A percentile compares a stretch with the other conserved stretches of the same genome.
These are phyloP conservation scores for Mythimna albipuncta DNA, from an alignment of 2,888 invertebrate genomes.

Conservation along the genomic window DNA sequence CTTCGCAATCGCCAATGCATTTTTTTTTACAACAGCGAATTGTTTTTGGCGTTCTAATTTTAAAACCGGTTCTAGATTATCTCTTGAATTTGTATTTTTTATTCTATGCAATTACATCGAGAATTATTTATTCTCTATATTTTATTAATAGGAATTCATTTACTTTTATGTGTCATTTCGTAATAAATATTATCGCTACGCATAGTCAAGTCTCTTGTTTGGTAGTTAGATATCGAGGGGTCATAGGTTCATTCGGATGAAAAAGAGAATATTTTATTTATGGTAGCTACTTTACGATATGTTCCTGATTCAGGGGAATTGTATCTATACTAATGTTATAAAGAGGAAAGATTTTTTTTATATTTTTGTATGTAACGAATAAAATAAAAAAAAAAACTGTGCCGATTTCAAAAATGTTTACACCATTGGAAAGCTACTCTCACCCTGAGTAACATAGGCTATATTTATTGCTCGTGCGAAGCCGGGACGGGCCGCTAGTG, in stretches of 20 bases:
- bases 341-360: too few species aligned
- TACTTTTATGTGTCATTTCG: constrained; percentile 3
- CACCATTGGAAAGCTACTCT: too few species aligned
- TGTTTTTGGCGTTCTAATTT: constrained; percentile 13
- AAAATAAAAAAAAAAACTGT: too few species aligned
- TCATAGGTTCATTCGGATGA: constrained; percentile 62
- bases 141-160: constrained; percentile 14
- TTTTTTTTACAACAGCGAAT: constrained; percentile 49
- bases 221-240: constrained; percentile 58
- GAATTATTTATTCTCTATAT: background rate
- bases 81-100: background rate
- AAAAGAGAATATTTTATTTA: constrained; percentile 31
- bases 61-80: background rate
- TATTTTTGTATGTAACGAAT: too few species aligned
- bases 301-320: background rate
- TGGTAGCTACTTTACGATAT: constrained; percentile 19
- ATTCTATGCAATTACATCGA: background rate
- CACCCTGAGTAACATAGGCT: too few species aligned
- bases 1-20: constrained; percentile 37
- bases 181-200: constrained; percentile 45
- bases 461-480: too few species aligned
- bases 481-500: too few species aligned
- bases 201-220: constrained; percentile 55
- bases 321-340: background rate
- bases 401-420: too few species aligned